Percentiles rank a stretch among this genome's conserved stretches.
Evolutionary conservation across 2,797 vertebrate species (phyloP).

Genomic region (Eospalax fontanierii): DNA sequence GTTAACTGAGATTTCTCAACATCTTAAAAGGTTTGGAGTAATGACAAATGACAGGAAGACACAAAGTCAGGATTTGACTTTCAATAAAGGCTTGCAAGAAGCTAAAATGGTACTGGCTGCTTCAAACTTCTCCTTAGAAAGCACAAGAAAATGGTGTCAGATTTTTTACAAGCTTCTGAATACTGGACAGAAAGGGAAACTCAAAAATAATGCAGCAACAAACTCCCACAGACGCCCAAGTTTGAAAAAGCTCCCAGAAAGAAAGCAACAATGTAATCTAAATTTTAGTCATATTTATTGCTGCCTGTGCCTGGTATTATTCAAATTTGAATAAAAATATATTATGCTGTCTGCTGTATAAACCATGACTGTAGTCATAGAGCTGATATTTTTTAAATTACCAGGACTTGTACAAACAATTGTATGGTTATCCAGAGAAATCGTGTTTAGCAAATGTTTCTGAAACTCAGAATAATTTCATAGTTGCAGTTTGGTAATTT

Average conservation of each 20-base stretch:
- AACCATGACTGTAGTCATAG: not conserved
- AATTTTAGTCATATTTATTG: conserved; percentile 43
- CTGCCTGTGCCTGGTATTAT: not conserved
- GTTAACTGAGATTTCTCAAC: conserved; percentile 22
- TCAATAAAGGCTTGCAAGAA: conserved; percentile 20
- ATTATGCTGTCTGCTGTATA: not conserved
- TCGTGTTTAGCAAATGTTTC: conserved; percentile 15
- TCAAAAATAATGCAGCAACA: not conserved
- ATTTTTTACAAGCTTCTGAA: conserved; percentile 25
- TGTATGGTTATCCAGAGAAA: not conserved
- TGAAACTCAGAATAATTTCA: conserved; percentile 56
- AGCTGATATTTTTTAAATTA: not conserved
- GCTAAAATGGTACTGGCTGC: not conserved
- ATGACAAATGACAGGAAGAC: not conserved
- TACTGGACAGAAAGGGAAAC: not conserved
- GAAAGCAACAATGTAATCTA: not conserved
- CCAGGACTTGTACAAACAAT: not conserved
- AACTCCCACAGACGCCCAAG: not conserved
- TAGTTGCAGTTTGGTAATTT: not conserved
- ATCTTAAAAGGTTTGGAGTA: conserved; percentile 17
- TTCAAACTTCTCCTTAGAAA: not conserved
- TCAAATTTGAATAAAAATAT: conserved; percentile 48
- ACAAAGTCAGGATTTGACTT: not conserved
- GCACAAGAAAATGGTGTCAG: not conserved
- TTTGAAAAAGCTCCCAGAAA: conserved; percentile 6